A percentile compares a stretch with the other conserved stretches of the same genome.
Evolutionary conservation across 2,797 vertebrate species (phyloP).

Genomic region (Hapalemur alaotrensis): DNA sequence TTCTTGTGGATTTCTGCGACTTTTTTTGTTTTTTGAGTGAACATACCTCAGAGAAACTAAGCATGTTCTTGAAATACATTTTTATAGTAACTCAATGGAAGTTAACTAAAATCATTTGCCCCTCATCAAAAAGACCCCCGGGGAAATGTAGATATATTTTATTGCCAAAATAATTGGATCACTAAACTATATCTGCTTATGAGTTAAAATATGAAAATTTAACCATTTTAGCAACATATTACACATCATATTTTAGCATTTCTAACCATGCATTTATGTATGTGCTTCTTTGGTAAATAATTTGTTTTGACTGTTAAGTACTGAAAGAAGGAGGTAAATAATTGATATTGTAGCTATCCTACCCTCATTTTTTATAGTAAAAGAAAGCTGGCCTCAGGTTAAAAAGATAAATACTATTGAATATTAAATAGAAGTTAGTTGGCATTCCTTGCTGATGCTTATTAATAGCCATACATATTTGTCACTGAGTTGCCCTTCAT

Average conservation of each 20-base stretch:
- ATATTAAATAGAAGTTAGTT: background rate
- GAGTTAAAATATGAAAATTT: conserved; percentile 29
- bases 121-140: background rate
- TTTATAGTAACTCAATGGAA: background rate
- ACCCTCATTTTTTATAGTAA: background rate
- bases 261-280: background rate
- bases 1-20: background rate
- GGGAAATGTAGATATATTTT: conserved; percentile 10
- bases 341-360: background rate
- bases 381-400: background rate
- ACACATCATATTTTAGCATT: conserved; percentile 1
- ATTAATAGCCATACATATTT: background rate
- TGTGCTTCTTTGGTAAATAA: background rate
- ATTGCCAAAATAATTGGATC: conserved; percentile 26
- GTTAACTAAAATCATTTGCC: conserved; percentile 35
- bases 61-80: background rate
- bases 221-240: conserved; percentile 32
- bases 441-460: background rate
- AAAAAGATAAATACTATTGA: background rate
- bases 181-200: conserved; percentile 19
- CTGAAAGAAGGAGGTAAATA: background rate
- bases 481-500: background rate
- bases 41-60: conserved; percentile 2
- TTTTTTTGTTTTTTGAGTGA: background rate
- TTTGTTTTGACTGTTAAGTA: no score